phyloP scores from a whole-genome alignment of 2,888 invertebrate species.

The Nesidiocoris tenuis region DNA sequence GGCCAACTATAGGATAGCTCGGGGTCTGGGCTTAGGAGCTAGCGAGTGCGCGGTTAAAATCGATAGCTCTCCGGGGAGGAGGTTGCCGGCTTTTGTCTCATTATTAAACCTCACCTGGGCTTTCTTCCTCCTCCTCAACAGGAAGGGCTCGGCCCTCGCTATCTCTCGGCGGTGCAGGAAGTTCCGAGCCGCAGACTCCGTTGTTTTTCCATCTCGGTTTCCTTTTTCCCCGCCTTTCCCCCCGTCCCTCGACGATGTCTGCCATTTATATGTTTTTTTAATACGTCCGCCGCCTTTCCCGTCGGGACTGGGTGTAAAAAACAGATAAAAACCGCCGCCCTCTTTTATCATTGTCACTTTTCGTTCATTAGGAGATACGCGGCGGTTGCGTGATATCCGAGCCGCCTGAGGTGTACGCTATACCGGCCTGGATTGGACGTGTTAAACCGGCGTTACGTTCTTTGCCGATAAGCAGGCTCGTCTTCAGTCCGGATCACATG shows the following conservation, averaged over 20 bases:
- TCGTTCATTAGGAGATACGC: background rate
- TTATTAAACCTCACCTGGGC: constrained; percentile 33
- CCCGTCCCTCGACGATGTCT: background rate
- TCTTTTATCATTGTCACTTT: background rate
- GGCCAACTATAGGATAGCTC: too few species aligned
- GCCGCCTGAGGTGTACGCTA: too few species aligned
- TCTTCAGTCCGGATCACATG: too few species aligned
- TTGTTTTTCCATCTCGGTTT: background rate
- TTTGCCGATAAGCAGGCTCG: too few species aligned
- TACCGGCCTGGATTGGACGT: too few species aligned
- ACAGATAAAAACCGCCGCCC: background rate
- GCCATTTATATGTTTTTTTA: background rate
- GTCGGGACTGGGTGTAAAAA: background rate
- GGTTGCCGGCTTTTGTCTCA: constrained; percentile 20
- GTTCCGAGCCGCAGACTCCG: background rate
- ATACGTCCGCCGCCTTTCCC: background rate
- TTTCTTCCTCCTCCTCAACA: constrained; percentile 8
- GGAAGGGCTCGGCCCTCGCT: background rate
- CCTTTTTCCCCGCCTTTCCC: background rate
- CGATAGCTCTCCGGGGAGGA: constrained; percentile 28
- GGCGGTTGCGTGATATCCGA: background rate
- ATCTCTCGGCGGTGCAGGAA: background rate
- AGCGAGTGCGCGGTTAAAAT: constrained; percentile 24
- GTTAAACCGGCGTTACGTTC: too few species aligned
- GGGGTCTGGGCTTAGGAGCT: background rate